Evolutionary conservation across 2,113 vertebrate genomes (phyloP).

Genomic region (Psittacula cyanocephala): DNA sequence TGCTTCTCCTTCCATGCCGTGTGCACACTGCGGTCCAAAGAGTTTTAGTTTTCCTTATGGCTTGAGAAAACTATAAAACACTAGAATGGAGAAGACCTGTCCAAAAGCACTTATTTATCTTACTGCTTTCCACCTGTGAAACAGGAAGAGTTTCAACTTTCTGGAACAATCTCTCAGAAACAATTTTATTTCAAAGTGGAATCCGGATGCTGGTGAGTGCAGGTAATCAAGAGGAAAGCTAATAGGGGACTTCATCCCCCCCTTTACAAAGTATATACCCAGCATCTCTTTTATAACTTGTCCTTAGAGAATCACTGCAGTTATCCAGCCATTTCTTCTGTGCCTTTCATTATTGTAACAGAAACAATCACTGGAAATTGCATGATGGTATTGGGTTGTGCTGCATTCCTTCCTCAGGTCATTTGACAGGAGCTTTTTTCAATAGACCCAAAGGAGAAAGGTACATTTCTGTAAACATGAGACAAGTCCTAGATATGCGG

Average conservation of each 20-base stretch:
- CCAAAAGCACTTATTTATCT: not conserved
- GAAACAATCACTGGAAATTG: conserved; percentile 68
- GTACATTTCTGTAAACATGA: conserved; percentile 56
- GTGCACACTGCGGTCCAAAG: not conserved
- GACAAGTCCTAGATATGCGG: not conserved
- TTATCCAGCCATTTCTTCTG: not conserved
- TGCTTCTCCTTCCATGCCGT: not conserved
- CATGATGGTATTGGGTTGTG: conserved; percentile 41
- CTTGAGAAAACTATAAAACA: not conserved
- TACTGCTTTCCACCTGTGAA: not conserved
- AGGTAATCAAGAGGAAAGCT: not conserved
- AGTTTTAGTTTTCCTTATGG: not conserved
- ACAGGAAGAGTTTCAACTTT: not conserved
- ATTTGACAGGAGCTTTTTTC: conserved; percentile 29
- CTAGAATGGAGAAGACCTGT: not conserved
- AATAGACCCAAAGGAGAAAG: conserved; percentile 41
- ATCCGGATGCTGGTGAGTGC: not conserved
- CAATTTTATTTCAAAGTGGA: not conserved
- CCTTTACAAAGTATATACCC: not conserved
- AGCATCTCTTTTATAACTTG: conserved; percentile 33
- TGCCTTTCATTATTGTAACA: conserved; percentile 45
- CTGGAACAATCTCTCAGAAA: not conserved
- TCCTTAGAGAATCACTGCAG: conserved; percentile 12
- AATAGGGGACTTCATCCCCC: not conserved
- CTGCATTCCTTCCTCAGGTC: conserved; percentile 57